These are phyloP conservation scores for Sturnira hondurensis DNA, from an alignment of 2,113 vertebrate species.

Conservation along the genomic window DNA sequence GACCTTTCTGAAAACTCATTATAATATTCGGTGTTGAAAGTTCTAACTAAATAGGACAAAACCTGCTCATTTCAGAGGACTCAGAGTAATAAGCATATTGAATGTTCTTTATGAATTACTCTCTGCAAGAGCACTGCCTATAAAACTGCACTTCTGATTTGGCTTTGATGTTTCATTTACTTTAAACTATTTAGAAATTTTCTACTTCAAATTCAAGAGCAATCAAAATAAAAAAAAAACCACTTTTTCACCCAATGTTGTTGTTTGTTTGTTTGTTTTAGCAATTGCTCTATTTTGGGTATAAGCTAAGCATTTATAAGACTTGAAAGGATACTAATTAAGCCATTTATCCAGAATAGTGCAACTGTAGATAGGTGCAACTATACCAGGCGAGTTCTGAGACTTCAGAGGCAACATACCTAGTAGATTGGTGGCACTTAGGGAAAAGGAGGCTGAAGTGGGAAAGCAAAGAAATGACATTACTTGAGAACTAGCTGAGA, in stretches of 20 bases:
- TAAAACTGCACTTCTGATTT: conserved; percentile 6
- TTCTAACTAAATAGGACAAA: neutral
- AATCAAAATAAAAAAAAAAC: neutral
- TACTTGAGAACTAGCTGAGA: neutral
- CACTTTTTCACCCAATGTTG: neutral
- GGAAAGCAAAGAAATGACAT: neutral
- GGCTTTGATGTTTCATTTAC: conserved; percentile 19
- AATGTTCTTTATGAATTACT: neutral
- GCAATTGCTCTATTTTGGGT: neutral
- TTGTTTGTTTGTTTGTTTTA: neutral
- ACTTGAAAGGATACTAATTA: neutral
- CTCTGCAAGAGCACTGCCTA: neutral
- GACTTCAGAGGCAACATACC: neutral
- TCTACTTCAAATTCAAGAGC: conserved; percentile 37
- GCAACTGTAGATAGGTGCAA: neutral
- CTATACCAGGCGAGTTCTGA: neutral
- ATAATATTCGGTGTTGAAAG: neutral
- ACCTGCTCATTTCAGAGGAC: neutral
- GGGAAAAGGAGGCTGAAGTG: neutral
- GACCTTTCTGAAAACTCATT: neutral
- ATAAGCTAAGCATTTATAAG: neutral
- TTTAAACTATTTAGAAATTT: conserved; percentile 29
- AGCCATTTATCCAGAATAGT: neutral
- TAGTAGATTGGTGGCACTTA: too few relatives aligned
- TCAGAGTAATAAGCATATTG: neutral